A percentile compares a stretch with the other conserved stretches of the same genome.
Evolutionary conservation across 2,113 vertebrate species (phyloP).

Genomic region (Taurulus bubalis): DNA sequence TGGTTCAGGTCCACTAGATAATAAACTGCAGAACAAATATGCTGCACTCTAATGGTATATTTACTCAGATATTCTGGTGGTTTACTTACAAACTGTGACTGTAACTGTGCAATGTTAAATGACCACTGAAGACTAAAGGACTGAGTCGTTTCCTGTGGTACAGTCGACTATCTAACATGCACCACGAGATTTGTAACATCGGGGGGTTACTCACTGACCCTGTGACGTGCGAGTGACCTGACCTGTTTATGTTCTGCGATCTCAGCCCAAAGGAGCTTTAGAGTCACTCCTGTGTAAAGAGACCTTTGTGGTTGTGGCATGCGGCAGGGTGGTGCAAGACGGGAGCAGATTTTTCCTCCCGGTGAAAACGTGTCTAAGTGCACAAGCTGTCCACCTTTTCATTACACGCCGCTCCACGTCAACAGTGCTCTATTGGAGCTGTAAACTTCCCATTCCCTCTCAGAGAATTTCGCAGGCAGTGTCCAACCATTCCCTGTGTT

Average conservation of each 20-base stretch:
- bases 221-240: constrained; percentile 62
- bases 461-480: constrained; percentile 70
- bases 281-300: constrained; percentile 63
- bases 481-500: constrained; percentile 65
- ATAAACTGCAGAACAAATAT: not conserved
- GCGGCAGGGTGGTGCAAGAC: constrained; percentile 72
- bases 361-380: constrained; percentile 49
- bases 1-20: constrained; percentile 20
- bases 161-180: not conserved
- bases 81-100: not conserved
- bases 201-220: constrained; percentile 57
- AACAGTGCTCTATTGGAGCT: constrained; percentile 57
- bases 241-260: constrained; percentile 51
- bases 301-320: constrained; percentile 75
- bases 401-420: constrained; percentile 62
- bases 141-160: not conserved
- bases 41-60: not conserved
- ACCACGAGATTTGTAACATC: constrained; percentile 45
- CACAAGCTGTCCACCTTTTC: constrained; percentile 63
- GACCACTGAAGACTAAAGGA: not conserved
- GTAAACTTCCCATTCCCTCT: constrained; percentile 62
- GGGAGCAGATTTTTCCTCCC: constrained; percentile 51
- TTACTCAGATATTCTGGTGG: constrained; percentile 7
- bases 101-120: constrained; percentile 2
- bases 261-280: constrained; percentile 45